These are phyloP conservation scores for Hetaerina titia DNA, from an alignment of 2,888 invertebrate species.

Conservation along the genomic window DNA sequence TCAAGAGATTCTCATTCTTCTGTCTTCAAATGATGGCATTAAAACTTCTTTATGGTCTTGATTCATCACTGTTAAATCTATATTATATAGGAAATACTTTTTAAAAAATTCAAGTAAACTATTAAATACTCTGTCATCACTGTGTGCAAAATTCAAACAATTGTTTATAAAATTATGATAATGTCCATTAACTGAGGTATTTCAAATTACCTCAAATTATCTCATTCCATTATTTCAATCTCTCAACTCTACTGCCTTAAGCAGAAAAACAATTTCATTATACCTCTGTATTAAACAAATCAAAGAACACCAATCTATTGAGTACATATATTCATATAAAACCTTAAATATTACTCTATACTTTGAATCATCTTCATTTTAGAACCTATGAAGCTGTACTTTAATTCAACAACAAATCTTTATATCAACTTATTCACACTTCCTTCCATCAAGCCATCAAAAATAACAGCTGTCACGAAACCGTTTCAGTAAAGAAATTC, in stretches of 20 bases:
- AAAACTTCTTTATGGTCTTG: background rate
- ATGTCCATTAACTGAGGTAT: constrained; percentile 34
- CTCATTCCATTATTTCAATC: background rate
- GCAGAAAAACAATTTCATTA: constrained; percentile 40
- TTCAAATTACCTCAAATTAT: constrained; percentile 11
- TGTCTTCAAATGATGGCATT: background rate
- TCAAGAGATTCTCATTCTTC: no score
- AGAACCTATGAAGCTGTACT: constrained; percentile 33
- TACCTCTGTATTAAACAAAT: constrained; percentile 60
- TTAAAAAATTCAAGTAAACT: background rate
- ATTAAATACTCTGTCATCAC: constrained; percentile 10
- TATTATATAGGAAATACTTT: background rate
- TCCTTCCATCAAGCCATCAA: constrained; percentile 34
- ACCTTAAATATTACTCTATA: constrained; percentile 39
- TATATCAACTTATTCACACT: constrained; percentile 8
- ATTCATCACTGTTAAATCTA: background rate
- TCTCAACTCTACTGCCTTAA: constrained; percentile 38
- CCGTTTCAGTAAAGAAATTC: constrained; percentile 35
- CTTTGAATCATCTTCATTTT: constrained; percentile 30
- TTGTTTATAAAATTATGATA: constrained; percentile 54
- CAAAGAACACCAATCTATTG: constrained; percentile 65
- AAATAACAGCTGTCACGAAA: constrained; percentile 54
- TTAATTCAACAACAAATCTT: constrained; percentile 53
- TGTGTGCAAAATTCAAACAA: constrained; percentile 49
- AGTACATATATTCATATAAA: constrained; percentile 60